Evolutionary conservation across 2,113 vertebrate species (phyloP).

Genomic region (Blennius ocellaris): DNA sequence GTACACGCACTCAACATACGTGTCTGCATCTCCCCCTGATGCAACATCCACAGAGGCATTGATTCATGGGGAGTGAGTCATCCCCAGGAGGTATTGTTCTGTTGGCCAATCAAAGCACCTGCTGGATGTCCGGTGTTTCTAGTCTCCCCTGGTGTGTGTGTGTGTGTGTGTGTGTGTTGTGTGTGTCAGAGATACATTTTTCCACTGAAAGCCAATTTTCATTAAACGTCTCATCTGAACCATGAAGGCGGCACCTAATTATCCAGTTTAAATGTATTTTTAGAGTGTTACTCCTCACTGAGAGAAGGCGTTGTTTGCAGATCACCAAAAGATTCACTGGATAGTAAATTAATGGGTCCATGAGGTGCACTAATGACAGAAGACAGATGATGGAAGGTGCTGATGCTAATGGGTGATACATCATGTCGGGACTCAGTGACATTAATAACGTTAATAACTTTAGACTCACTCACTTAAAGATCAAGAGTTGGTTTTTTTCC

Average conservation of each 20-base stretch:
- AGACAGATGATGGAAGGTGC: neutral
- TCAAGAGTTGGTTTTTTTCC: rapidly evolving
- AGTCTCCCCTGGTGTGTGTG: slow-evolving; percentile 18
- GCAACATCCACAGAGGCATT: slow-evolving; percentile 48
- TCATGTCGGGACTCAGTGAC: neutral
- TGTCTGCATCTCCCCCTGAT: slow-evolving; percentile 47
- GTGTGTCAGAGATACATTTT: neutral
- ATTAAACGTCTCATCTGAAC: neutral
- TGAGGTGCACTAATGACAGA: neutral
- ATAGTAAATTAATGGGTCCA: neutral
- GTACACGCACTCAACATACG: slow-evolving; percentile 19
- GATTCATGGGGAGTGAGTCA: slow-evolving; percentile 71
- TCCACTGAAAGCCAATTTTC: neutral
- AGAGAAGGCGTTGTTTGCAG: neutral
- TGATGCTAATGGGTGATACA: slow-evolving; percentile 10
- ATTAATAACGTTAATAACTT: neutral
- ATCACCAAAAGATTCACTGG: neutral
- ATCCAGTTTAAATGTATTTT: neutral
- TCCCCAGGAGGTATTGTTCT: slow-evolving; percentile 54
- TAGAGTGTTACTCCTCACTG: neutral
- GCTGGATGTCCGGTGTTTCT: slow-evolving; percentile 63
- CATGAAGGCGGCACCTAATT: neutral
- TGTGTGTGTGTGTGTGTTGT: slow-evolving; percentile 19
- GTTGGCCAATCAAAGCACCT: slow-evolving; percentile 57
- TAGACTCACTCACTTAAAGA: neutral